These are phyloP conservation scores for Catharus ustulatus DNA, from an alignment of 2,797 vertebrate genomes.

Conservation along the genomic window DNA sequence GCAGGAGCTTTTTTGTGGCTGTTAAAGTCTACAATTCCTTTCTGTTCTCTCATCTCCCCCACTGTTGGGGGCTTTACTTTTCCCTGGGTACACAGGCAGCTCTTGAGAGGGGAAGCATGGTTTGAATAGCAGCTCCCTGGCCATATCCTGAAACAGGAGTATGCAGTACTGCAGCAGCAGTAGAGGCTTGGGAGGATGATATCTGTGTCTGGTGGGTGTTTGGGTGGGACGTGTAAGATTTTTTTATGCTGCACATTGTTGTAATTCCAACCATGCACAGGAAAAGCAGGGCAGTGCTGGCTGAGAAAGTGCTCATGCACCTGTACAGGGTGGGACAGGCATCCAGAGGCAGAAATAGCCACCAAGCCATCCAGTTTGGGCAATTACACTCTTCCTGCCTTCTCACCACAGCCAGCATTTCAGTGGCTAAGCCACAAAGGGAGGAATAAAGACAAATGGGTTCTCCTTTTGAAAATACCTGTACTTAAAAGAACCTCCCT, in stretches of 20 bases:
- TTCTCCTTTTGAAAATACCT: conserved; percentile 34
- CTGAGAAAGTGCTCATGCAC: not conserved
- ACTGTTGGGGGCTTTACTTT: not conserved
- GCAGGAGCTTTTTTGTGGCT: not conserved
- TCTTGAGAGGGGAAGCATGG: not conserved
- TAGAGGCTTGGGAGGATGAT: not conserved
- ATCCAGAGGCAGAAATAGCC: conserved; percentile 49
- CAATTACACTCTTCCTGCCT: conserved; percentile 53
- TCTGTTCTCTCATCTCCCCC: not conserved
- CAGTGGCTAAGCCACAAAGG: not conserved
- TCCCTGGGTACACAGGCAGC: not conserved
- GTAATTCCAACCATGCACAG: not conserved
- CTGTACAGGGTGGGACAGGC: conserved; percentile 56
- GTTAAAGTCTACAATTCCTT: not conserved
- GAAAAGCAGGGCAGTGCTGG: conserved; percentile 8
- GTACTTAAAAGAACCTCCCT: conserved; percentile 33
- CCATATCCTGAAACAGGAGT: not conserved
- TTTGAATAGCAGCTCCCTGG: not conserved
- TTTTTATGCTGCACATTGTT: not conserved
- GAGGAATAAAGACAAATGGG: conserved; percentile 1
- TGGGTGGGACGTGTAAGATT: not conserved
- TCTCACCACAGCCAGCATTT: not conserved
- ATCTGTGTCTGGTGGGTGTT: not conserved
- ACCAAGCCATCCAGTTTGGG: conserved; percentile 26
- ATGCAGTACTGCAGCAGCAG: not conserved